Evolutionary conservation across 2,888 invertebrate genomes (phyloP), one percentile per base, ranked within the genome.

Genomic region (Ctena decussata): DNA sequence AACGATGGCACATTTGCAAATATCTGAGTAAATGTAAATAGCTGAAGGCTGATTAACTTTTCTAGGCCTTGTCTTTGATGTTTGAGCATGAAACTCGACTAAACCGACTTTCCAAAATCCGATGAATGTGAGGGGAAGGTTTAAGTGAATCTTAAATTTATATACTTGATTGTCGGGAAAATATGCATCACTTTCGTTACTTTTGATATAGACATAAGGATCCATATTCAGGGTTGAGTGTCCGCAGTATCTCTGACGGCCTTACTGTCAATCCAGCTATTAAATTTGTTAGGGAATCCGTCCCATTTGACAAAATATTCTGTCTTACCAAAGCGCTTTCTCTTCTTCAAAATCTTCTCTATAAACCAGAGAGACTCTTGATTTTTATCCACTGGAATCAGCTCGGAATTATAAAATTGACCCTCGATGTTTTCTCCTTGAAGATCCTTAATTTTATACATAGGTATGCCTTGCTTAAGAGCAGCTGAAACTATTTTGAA

Each of bases 381-480:
- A 27, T 30, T n/a, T 30, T 30, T 57, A 27, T 11, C 5, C 1
- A 82, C 24, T 77, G 39, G 0, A 79, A 72, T 74, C 77, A 84
- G 24, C 77, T 71, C 35, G 82, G 57, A 37, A 81, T 82, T 21
- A 73, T 49, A 24, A 65, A 35, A 71, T 74, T 77, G 57, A 86
- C 82, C 30, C 35, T 57, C 0, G 73, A 74, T 60, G 49, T 30
- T 0, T 37, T 80, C 76, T 21, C 80, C 53, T 3, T 76, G 60
- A 24, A 53, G 72, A 35, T 80, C 79, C 24, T 41, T 71, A 15
- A 84, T 15, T 46, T 70, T 69, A 39, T 80, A 82, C 53, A 80
- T 73, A n/a, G 80, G 80, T 32, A 82, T 78, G 6, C 76, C 79
- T 37, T 83, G 82, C 35, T 76, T 78, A 15, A 39, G 70, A 46